Evolutionary conservation across 2,113 vertebrate genomes (phyloP).

Genomic region (Lathamus discolor): DNA sequence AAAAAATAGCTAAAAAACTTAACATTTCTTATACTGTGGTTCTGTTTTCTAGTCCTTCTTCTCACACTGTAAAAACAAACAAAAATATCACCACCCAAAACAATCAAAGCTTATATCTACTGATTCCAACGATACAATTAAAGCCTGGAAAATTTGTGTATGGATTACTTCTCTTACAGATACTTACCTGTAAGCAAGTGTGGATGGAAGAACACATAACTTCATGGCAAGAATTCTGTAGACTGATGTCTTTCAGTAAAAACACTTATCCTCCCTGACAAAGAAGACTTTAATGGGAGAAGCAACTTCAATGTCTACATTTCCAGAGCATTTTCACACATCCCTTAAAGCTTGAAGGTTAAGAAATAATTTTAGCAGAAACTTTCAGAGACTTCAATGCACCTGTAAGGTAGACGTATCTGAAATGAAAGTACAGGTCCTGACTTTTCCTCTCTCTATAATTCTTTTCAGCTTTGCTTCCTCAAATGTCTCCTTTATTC

Average conservation of each 20-base stretch:
- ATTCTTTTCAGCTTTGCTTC: neutral
- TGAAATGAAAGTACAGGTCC: neutral
- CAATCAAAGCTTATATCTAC: neutral
- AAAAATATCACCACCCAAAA: neutral
- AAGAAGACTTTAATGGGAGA: neutral
- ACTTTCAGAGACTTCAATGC: neutral
- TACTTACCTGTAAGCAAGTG: neutral
- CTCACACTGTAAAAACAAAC: neutral
- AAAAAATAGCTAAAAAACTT: neutral
- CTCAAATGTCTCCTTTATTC: neutral
- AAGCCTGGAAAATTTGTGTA: neutral
- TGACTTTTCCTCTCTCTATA: neutral
- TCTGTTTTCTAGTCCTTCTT: neutral
- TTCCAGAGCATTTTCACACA: neutral
- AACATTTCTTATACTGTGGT: neutral
- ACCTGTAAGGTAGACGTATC: neutral
- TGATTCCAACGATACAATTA: neutral
- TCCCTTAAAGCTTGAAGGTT: neutral
- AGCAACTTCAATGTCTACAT: neutral
- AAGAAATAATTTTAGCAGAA: neutral
- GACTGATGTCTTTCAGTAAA: neutral
- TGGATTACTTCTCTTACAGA: neutral
- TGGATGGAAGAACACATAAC: neutral
- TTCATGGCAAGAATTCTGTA: neutral
- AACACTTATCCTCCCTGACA: neutral